Base-by-base conservation (phyloP, 2,113 vertebrate species). In the Melanerpes aurifrons region DNA sequence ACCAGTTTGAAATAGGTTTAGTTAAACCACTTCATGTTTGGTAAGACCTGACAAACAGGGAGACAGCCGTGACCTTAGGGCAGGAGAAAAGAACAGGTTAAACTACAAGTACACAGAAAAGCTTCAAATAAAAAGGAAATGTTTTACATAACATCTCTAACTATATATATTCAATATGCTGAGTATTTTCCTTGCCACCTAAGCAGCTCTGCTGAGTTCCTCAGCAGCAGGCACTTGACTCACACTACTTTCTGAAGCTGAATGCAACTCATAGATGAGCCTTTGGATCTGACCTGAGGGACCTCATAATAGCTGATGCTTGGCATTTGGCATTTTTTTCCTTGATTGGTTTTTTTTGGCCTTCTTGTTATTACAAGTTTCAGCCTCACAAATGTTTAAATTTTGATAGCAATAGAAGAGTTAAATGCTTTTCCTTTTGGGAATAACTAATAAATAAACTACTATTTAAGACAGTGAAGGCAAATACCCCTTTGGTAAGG, bases 131-230 rank as follows among this genome's bases (percentile, higher is more conserved):
- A 28, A 45, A 83, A n/a, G 12, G 13, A 62, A 54, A 61, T n/a
- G 20, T 45, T 87, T 68, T 53, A 68, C 12, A 2, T 74, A 35
- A 22, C 16, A 25, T 43, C 35, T 71, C 47, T 70, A 81, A 59
- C 50, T 0, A 79, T 0, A 0, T 24, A 4, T 28, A 24, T 69
- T 32, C 40, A 61, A 40, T 7, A 58, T 25, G 25, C 32, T 66
- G 70, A n/a, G 0, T 75, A 40, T 15, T 50, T 17, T 28, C 61
- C 13, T 70, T n/a, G 35, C 22, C 70, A 76, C 31, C 71, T 25
- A 53, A 53, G n/a, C 12, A 56, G 57, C 62, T 81, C n/a, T 22
- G 56, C 1, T 10, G 57, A 61, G 37, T 2, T 69, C 22, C 61
- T 82, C 37, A 50, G 67, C 54, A 61, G 18, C 37, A 43, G 32